A percentile compares a stretch with the other conserved stretches of the same genome.
These are phyloP conservation scores for Platyscapa corneri DNA, from an alignment of 1,140 invertebrate species.

Conservation along the genomic window DNA sequence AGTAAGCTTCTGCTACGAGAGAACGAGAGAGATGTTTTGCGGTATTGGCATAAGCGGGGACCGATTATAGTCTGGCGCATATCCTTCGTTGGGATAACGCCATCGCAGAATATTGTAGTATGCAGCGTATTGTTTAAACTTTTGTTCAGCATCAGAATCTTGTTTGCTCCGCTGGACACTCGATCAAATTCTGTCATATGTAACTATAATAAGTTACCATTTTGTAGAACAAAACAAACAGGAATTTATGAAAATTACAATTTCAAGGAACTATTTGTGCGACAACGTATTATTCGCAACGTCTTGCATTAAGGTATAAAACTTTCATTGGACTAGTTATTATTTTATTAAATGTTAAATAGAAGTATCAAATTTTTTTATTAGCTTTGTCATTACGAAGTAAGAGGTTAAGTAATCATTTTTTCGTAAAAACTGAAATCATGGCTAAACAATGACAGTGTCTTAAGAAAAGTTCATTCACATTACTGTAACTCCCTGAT, in stretches of 20 bases:
- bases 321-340: too few species aligned
- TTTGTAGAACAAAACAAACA: too few species aligned
- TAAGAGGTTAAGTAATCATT: background rate
- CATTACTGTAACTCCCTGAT: slow-evolving; percentile 35
- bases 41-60: background rate
- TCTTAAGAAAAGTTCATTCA: slow-evolving; percentile 31
- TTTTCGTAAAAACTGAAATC: slow-evolving; percentile 1
- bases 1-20: background rate
- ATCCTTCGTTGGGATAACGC: too few species aligned
- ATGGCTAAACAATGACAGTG: slow-evolving; percentile 22
- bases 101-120: too few species aligned
- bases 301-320: background rate
- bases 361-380: background rate
- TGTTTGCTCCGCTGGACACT: too few species aligned
- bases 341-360: slow-evolving; percentile 6
- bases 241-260: background rate
- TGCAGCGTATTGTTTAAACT: background rate
- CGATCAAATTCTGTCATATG: too few species aligned
- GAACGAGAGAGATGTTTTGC: background rate
- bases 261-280: background rate
- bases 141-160: too few species aligned
- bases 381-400: slow-evolving; percentile 1
- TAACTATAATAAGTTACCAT: too few species aligned
- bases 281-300: background rate
- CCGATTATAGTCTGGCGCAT: background rate